These are phyloP conservation scores for Melanerpes formicivorus DNA, from an alignment of 2,113 vertebrate species.

Conservation along the genomic window DNA sequence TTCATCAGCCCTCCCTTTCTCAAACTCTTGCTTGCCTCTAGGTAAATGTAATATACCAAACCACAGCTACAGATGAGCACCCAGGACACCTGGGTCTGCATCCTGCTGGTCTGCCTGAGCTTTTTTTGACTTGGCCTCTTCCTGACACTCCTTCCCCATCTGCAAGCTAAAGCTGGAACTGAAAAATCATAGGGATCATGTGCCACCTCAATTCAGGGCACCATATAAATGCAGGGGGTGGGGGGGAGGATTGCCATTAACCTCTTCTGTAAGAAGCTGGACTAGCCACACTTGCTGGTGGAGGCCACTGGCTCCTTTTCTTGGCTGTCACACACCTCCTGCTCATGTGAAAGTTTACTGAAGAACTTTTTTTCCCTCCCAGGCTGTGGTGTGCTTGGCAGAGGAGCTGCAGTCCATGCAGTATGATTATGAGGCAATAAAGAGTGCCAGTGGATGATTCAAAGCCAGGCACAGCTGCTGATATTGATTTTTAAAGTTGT, in stretches of 20 bases:
- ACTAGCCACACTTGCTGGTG: neutral
- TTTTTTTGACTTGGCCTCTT: neutral
- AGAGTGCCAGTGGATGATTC: neutral
- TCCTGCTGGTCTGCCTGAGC: neutral
- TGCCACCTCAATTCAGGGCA: neutral
- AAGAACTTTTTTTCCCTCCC: neutral
- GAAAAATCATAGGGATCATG: neutral
- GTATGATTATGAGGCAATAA: slow-evolving; percentile 34
- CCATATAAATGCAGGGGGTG: neutral
- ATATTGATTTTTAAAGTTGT: neutral
- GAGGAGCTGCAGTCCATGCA: neutral
- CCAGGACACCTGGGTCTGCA: neutral
- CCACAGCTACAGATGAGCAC: neutral
- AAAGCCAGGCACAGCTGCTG: neutral
- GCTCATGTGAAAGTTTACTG: neutral
- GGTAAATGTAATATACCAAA: neutral
- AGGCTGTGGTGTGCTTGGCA: neutral
- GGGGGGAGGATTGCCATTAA: neutral
- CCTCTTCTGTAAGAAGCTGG: neutral
- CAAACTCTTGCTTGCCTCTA: neutral
- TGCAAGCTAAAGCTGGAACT: neutral
- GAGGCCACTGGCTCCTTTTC: neutral
- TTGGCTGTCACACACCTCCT: neutral
- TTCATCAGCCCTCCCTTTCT: neutral
- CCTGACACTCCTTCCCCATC: neutral